Evolutionary conservation across 35 echinoderm and acorn worm genomes (phyloP).

Genomic region (Heliocidaris tuberculata): DNA sequence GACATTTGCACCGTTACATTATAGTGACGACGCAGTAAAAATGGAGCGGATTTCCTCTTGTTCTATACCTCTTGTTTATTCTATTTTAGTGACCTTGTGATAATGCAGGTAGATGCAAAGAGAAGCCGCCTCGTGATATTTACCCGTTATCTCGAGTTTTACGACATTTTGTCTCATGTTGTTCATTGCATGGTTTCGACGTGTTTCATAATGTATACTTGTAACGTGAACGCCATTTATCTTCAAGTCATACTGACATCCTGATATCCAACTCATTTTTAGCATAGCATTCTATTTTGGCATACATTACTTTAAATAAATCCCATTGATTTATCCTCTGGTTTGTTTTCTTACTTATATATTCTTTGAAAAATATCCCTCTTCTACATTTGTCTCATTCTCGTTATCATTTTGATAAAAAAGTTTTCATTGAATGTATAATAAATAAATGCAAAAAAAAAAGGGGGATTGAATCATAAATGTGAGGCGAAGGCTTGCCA

Average conservation of each 20-base stretch:
- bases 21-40: neutral
- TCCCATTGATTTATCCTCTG: too few relatives aligned
- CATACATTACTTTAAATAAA: too few relatives aligned
- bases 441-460: too few relatives aligned
- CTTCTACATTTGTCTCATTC: neutral
- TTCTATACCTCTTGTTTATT: neutral
- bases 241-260: too few relatives aligned
- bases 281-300: too few relatives aligned
- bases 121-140: conserved; percentile 19
- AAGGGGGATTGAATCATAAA: neutral
- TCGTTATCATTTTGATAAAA: neutral
- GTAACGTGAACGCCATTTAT: too few relatives aligned
- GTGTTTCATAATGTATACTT: neutral
- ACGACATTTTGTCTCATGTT: neutral
- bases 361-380: neutral
- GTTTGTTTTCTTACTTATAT: too few relatives aligned
- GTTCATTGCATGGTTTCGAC: conserved; percentile 5
- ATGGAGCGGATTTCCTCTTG: neutral
- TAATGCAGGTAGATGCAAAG: conserved; percentile 36
- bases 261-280: too few relatives aligned
- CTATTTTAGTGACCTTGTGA: conserved; percentile 23
- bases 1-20: neutral
- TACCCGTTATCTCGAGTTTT: conserved; percentile 30
- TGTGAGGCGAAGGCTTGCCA: neutral
- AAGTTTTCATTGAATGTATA: neutral